phyloP scores from a whole-genome alignment of 1,140 invertebrate species.

The Helicoverpa armigera region DNA sequence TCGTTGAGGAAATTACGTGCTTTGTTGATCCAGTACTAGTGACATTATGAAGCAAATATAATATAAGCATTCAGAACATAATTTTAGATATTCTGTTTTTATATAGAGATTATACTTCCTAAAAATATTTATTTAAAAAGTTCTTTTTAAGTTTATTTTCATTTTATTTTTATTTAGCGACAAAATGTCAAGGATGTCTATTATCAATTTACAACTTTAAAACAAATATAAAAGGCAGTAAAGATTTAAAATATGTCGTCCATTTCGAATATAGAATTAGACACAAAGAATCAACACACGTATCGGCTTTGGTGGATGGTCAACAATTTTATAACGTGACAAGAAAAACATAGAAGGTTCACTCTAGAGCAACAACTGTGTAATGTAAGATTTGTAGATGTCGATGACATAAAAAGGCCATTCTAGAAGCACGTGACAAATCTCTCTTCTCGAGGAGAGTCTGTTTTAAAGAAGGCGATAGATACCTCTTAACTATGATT shows the following conservation, averaged over 20 bases:
- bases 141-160: not conserved
- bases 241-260: constrained; percentile 4
- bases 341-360: not conserved
- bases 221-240: constrained; percentile 11
- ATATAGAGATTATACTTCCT: too few species aligned
- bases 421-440: too few species aligned
- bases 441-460: not conserved
- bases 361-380: not conserved
- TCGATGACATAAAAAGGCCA: too few species aligned
- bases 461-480: not conserved
- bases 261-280: not conserved
- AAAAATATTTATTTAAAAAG: too few species aligned
- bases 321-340: not conserved
- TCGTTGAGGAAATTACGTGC: too few species aligned
- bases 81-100: too few species aligned
- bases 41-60: too few species aligned
- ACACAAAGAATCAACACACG: not conserved
- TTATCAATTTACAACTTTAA: constrained; percentile 21
- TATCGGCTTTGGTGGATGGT: not conserved
- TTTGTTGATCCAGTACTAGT: too few species aligned
- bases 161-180: not conserved
- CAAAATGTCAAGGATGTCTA: constrained; percentile 1
- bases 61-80: too few species aligned
- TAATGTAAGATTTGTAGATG: too few species aligned
- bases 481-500: too few species aligned